Percentiles rank a stretch among this genome's conserved stretches.
Evolutionary conservation across 2,113 vertebrate genomes (phyloP).

Genomic region (Columba livia): DNA sequence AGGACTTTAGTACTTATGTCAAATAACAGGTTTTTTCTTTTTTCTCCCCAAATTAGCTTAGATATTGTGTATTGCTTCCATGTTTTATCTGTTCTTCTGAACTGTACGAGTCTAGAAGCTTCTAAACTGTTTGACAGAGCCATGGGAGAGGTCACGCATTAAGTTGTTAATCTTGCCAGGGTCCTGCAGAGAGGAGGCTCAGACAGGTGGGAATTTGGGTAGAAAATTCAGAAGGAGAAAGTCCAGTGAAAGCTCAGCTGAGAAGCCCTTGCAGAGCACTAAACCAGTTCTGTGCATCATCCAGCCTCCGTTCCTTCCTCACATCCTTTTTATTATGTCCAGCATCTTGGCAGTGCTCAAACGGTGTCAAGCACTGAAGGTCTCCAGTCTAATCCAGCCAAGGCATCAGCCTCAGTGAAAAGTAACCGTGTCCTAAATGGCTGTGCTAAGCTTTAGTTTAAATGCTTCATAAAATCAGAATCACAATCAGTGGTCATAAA

Average conservation of each 20-base stretch:
- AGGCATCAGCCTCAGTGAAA: neutral
- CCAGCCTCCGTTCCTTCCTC: neutral
- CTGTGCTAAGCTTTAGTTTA: neutral
- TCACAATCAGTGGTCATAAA: neutral
- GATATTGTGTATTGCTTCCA: accelerated
- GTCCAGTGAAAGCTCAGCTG: neutral
- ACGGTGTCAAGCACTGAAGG: neutral
- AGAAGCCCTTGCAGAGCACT: neutral
- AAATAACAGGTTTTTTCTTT: neutral
- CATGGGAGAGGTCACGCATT: too few species aligned
- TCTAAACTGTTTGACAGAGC: neutral
- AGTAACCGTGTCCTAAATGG: neutral
- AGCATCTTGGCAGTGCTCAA: neutral
- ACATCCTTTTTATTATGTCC: neutral
- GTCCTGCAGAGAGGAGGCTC: neutral
- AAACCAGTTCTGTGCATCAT: neutral
- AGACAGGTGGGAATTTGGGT: neutral
- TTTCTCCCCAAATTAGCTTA: neutral
- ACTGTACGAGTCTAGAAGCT: neutral
- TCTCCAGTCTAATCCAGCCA: neutral
- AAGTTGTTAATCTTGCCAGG: neutral
- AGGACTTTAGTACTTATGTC: neutral
- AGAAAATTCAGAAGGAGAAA: neutral
- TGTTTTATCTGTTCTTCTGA: neutral
- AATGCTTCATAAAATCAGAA: neutral